A percentile compares a stretch with the other conserved stretches of the same genome.
phyloP scores from a whole-genome alignment of 2,113 vertebrate genomes.

The Erythrocercus mccallii region DNA sequence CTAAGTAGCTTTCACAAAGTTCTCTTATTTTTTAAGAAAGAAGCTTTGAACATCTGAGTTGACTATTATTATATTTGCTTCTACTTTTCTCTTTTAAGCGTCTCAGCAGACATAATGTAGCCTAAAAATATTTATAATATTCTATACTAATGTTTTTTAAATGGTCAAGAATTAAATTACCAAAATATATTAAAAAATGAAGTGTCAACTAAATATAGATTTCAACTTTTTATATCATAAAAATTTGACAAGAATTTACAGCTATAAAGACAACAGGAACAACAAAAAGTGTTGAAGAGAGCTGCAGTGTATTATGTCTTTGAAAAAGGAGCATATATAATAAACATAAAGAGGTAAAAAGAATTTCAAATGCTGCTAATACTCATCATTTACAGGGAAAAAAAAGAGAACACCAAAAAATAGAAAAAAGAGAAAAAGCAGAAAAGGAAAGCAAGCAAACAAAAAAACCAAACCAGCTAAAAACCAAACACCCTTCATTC shows the following conservation, averaged over 20 bases:
- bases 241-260: neutral
- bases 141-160: neutral
- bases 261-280: neutral
- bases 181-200: neutral
- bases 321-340: neutral
- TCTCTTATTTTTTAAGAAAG: neutral
- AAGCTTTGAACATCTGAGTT: neutral
- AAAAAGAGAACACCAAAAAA: neutral
- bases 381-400: neutral
- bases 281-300: neutral
- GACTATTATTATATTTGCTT: neutral
- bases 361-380: neutral
- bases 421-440: neutral
- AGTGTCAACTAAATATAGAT: neutral
- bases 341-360: neutral
- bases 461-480: neutral
- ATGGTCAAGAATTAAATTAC: neutral
- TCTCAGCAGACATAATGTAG: neutral
- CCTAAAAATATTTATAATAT: neutral
- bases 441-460: neutral
- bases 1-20: neutral
- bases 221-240: neutral
- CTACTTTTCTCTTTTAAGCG: neutral
- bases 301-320: neutral
- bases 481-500: accelerated